A percentile compares a stretch with the other conserved stretches of the same genome.
phyloP scores from a whole-genome alignment of 2,113 vertebrate species.

The Eretmochelys imbricata region DNA sequence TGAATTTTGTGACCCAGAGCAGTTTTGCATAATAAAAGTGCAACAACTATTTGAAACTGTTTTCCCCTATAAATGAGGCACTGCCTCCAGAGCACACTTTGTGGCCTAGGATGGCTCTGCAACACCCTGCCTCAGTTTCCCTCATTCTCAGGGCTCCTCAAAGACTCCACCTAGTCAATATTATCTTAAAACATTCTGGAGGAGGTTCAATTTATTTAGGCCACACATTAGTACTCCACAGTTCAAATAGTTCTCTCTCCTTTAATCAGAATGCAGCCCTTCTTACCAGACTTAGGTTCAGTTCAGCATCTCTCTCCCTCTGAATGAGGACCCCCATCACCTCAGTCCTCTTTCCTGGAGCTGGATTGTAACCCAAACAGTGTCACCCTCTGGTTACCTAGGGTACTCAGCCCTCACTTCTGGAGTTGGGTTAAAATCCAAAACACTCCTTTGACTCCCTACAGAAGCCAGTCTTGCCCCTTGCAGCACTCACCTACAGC shows the following conservation, averaged over 20 bases:
- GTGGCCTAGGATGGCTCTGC: neutral
- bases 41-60: constrained; percentile 2
- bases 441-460: neutral
- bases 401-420: neutral
- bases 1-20: constrained; percentile 66
- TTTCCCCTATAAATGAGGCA: neutral
- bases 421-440: neutral
- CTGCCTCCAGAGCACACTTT: neutral
- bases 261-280: neutral
- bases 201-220: neutral
- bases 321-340: neutral
- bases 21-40: constrained; percentile 45
- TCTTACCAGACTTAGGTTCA: neutral
- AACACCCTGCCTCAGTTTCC: neutral
- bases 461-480: neutral
- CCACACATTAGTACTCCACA: neutral
- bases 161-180: neutral
- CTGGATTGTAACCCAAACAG: neutral
- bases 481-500: neutral
- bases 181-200: neutral
- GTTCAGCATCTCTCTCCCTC: neutral
- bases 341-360: neutral
- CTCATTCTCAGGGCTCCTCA: neutral
- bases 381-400: neutral
- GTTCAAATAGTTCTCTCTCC: too few relatives aligned